Conservation (phyloP, 2,797 vertebrate species). For the Picus viridis region DNA sequence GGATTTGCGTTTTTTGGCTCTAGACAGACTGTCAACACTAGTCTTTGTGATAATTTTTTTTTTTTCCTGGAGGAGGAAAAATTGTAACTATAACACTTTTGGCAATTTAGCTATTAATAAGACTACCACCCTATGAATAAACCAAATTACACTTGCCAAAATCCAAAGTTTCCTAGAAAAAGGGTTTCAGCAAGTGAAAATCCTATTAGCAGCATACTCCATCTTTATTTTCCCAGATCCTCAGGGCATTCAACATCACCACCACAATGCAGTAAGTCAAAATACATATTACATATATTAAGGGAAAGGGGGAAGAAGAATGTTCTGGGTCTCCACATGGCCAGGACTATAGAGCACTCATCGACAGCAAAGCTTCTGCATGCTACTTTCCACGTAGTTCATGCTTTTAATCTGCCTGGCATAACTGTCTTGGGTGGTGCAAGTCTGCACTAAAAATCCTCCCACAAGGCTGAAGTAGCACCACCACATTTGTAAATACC, state of each 20-base stretch:
- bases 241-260: not conserved
- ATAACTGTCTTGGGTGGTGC: not conserved
- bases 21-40: not conserved
- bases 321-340: not conserved
- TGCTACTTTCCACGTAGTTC: not conserved
- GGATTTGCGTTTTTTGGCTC: not conserved
- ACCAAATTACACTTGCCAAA: not conserved
- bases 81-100: not conserved
- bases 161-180: not conserved
- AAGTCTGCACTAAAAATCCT: constrained; percentile 37
- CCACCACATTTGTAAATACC: constrained; percentile 16
- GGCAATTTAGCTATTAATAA: constrained; percentile 1
- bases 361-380: not conserved
- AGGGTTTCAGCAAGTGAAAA: not conserved
- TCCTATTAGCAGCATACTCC: not conserved
- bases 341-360: not conserved
- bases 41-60: not conserved
- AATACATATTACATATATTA: not conserved
- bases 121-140: not conserved
- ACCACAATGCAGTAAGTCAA: not conserved
- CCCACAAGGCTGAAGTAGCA: not conserved
- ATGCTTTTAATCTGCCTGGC: constrained; percentile 11
- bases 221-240: not conserved
- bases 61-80: not conserved
- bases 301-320: too few species aligned